Base-by-base conservation (phyloP, 2,888 invertebrate genomes). In the Meloe dianella region DNA sequence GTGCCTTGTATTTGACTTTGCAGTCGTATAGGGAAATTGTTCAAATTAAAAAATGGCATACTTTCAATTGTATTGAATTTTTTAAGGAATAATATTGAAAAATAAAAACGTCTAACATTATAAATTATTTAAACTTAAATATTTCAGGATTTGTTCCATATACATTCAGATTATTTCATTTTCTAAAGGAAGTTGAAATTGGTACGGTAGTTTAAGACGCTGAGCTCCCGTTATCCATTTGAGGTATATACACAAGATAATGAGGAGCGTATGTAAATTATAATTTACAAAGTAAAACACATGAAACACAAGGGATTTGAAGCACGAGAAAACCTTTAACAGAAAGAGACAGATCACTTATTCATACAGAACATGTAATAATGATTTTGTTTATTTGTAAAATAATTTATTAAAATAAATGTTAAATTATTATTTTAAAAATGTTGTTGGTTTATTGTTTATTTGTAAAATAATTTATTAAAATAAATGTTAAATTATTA, bases 241-340 rank as follows among this genome's bases (percentile, higher is more conserved):
- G 47, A 64, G 67, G 65, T 67, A 65, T 61, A 41, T 64, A 69
- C 62, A 65, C 65, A 61, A 67, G 67, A 67, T 71, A 65, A 68
- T 70, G 67, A 66, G 66, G 60, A 61, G 61, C 51, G 60, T 70
- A 70, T 71, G 68, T 70, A 70, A 67, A 71, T 70, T 66, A 66
- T 63, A 70, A 70, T 71, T 71, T 68, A 61, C 65, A 70, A 71
- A 69, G 71, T 69, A 71, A 70, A 71, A 70, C 62, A 60, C 65
- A 61, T 61, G 57, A 51, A 68, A 64, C 67, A 67, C 69, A 54
- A 57, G 68, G 63, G 66, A 66, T 67, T 70, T 64, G 20, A 22
- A 57, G 35, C 30, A 29, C 20, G 47, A 51, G 29, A 63, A 29
- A 60, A 20, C 29, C 41, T 51, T 27, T 54, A 54, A 27, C 20